phyloP scores from a whole-genome alignment of 2,113 vertebrate genomes.

The Atrichornis clamosus region DNA sequence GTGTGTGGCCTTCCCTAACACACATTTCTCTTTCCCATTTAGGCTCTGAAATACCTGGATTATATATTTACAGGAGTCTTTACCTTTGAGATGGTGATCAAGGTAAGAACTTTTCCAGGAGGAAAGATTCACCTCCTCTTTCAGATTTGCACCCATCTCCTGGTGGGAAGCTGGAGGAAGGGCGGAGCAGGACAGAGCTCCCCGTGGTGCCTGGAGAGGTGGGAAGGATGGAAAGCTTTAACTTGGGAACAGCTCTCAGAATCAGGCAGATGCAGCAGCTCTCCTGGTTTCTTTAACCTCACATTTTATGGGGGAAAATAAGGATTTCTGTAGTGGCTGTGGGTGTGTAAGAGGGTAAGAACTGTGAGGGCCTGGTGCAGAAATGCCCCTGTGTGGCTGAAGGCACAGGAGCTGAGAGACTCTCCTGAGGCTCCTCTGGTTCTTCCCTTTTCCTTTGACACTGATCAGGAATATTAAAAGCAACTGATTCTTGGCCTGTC shows the following conservation, averaged over 20 bases:
- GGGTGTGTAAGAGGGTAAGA: background rate
- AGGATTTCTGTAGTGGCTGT: background rate
- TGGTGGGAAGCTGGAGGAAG: background rate
- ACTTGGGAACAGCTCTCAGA: background rate
- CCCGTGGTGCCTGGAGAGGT: too few relatives aligned
- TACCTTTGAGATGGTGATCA: conserved; percentile 99
- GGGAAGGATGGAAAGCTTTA: background rate
- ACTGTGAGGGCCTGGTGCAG: background rate
- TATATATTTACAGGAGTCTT: conserved; percentile 97
- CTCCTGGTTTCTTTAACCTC: background rate
- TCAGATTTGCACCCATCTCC: background rate
- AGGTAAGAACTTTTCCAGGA: conserved; percentile 76
- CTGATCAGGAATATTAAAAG: background rate
- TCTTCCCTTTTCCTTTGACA: background rate
- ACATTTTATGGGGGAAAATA: background rate
- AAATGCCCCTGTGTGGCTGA: background rate
- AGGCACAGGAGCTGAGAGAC: background rate
- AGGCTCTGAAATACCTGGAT: conserved; percentile 97
- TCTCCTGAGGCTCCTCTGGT: background rate
- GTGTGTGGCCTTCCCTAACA: background rate
- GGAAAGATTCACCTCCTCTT: background rate
- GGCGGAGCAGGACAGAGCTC: background rate
- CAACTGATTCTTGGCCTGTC: background rate
- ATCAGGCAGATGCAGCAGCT: background rate
- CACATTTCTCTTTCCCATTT: background rate